Base-by-base conservation (phyloP, 2,888 invertebrate genomes). In the Watsonalla cultraria region DNA sequence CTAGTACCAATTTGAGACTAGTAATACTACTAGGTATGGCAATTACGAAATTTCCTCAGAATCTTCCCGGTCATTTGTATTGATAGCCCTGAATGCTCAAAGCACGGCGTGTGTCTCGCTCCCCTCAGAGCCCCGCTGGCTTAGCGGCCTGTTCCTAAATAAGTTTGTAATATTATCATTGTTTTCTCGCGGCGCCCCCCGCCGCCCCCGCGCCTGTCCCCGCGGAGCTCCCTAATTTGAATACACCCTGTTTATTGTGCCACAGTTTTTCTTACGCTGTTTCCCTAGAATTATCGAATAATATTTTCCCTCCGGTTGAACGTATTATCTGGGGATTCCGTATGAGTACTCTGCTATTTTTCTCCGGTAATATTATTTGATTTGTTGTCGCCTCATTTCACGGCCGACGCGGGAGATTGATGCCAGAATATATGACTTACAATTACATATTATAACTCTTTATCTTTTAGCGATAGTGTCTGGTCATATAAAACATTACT, bases 161-260 rank as follows among this genome's bases (percentile, higher is more conserved):
- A 86, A 86, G 77, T 85, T 86, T 85, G 86, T 85, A 84, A 87
- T 85, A 86, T 88, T 83, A 87, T 87, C 84, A 86, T 86, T 87
- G 86, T 87, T 84, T 83, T 75, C 76, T 64, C 76, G 74, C 76
- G 60, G 66, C 67, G 68, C 75, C 67, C 59, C 61, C 53, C 58
- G 51, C 67, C 74, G 65, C 59, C 46, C 64, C 47, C 58, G 60
- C 57, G 55, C 56, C 56, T 54, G 56, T 68, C 81, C 73, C 62
- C 56, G 65, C 75, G 73, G 76, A 68, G 70, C 65, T 66, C 68
- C 68, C 78, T 86, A 84, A 88, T 88, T 88, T 88, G 88, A 88
- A 88, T 88, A 87, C 80, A 68, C 80, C 82, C 84, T 84, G 85
- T 86, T 83, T 86, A 86, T 85, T 86, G 84, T 81, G 76, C 76